phyloP scores from a whole-genome alignment of 2,113 vertebrate genomes.

The Mesembrinibis cayennensis region DNA sequence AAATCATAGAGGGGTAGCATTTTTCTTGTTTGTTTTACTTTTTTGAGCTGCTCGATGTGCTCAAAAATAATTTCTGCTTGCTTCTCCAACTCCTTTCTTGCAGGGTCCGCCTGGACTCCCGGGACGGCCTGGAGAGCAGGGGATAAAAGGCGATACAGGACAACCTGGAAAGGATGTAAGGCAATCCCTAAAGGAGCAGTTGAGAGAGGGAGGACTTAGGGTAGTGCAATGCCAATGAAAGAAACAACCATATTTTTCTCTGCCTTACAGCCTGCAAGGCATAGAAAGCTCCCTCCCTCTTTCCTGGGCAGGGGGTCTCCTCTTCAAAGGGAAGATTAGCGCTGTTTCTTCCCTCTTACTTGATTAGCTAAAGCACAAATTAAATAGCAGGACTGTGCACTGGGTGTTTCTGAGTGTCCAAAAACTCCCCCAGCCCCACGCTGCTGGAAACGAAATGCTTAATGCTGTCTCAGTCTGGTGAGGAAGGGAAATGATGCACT shows the following conservation, averaged over 20 bases:
- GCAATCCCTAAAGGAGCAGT: not conserved
- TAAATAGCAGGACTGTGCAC: not conserved
- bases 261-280: not conserved
- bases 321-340: not conserved
- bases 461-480: not conserved
- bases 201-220: not conserved
- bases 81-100: not conserved
- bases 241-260: not conserved
- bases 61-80: not conserved
- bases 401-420: not conserved
- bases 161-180: conserved; percentile 71
- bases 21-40: not conserved
- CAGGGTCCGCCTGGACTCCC: conserved; percentile 84
- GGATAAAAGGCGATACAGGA: conserved; percentile 81
- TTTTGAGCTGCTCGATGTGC: not conserved
- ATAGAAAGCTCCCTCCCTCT: not conserved
- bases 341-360: not conserved
- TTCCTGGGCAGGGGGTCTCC: not conserved
- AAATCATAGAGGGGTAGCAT: accelerated
- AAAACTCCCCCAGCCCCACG: not conserved
- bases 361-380: not conserved
- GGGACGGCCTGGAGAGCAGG: conserved; percentile 80
- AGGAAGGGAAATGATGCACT: not conserved
- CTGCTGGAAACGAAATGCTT: not conserved
- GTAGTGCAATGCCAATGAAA: not conserved